Conservation (phyloP, 2,113 vertebrate species). For the Zosterops pallidus region DNA sequence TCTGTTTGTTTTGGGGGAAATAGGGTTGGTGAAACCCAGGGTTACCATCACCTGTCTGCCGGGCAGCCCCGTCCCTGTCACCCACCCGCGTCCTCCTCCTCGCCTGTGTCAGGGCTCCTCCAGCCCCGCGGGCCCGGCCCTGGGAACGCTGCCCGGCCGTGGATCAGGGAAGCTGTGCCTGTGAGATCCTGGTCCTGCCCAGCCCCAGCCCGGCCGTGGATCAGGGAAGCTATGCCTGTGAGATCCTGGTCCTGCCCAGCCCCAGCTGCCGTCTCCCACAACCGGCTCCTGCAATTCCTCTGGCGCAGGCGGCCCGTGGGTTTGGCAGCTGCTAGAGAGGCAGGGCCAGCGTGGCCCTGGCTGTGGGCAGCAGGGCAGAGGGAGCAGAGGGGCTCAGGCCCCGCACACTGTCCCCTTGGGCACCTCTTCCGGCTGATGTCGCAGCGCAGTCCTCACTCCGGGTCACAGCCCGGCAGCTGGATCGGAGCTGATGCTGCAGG, state of each 20-base stretch:
- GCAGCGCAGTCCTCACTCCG: rapidly evolving
- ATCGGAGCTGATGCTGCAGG: not conserved
- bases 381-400: not conserved
- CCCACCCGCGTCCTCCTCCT: not conserved
- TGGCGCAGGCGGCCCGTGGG: rapidly evolving
- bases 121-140: not conserved
- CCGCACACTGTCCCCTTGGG: not conserved
- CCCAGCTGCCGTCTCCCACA: rapidly evolving
- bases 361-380: not conserved
- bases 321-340: rapidly evolving
- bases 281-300: not conserved
- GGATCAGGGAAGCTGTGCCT: not conserved
- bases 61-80: rapidly evolving
- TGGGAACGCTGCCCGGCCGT: not conserved
- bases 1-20: not conserved
- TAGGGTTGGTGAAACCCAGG: not conserved
- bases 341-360: rapidly evolving
- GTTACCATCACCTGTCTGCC: not conserved
- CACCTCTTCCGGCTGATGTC: not conserved
- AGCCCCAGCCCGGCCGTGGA: not conserved
- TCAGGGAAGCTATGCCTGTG: not conserved
- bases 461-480: not conserved
- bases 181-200: not conserved
- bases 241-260: not conserved
- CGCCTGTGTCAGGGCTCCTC: rapidly evolving